A percentile compares a stretch with the other conserved stretches of the same genome.
Evolutionary conservation across 2,797 vertebrate species (phyloP).

Genomic region (Ambastaia sidthimunki): DNA sequence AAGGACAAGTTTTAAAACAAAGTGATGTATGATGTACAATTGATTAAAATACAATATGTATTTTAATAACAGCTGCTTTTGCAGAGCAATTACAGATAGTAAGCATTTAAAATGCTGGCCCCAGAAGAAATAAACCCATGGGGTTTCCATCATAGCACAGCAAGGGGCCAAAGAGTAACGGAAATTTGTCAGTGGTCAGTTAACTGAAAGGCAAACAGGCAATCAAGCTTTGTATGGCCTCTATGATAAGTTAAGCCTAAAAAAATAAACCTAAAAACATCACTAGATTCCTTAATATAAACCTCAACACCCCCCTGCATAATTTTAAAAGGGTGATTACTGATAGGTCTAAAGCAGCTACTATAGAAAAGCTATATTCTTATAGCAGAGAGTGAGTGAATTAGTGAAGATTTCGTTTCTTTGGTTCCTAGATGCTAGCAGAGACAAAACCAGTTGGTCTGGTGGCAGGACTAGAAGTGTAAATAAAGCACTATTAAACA

Average conservation of each 20-base stretch:
- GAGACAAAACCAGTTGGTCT: not conserved
- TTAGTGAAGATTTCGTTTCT: not conserved
- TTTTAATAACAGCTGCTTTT: slow-evolving; percentile 39
- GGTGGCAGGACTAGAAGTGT: slow-evolving; percentile 2
- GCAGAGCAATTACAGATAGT: slow-evolving; percentile 26
- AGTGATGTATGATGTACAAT: not conserved
- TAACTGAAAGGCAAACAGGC: not conserved
- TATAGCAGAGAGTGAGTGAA: not conserved
- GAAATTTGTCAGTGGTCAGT: not conserved
- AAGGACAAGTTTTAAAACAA: not conserved
- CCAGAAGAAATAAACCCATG: slow-evolving; percentile 26
- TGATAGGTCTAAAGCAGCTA: not conserved
- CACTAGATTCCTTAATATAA: not conserved
- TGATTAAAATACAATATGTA: slow-evolving; percentile 54
- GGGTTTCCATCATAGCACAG: slow-evolving; percentile 9
- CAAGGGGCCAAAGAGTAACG: not conserved
- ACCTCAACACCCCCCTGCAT: not conserved
- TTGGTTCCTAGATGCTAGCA: slow-evolving; percentile 16
- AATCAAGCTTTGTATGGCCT: not conserved
- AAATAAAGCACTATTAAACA: slow-evolving; percentile 61
- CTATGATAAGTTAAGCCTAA: not conserved
- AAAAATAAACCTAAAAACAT: not conserved
- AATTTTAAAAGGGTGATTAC: not conserved
- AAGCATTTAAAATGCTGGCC: slow-evolving; percentile 32
- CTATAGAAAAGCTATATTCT: not conserved